Percentiles rank a stretch among this genome's conserved stretches.
Evolutionary conservation across 2,888 invertebrate genomes (phyloP).

Genomic region (Drosophila mimetica): DNA sequence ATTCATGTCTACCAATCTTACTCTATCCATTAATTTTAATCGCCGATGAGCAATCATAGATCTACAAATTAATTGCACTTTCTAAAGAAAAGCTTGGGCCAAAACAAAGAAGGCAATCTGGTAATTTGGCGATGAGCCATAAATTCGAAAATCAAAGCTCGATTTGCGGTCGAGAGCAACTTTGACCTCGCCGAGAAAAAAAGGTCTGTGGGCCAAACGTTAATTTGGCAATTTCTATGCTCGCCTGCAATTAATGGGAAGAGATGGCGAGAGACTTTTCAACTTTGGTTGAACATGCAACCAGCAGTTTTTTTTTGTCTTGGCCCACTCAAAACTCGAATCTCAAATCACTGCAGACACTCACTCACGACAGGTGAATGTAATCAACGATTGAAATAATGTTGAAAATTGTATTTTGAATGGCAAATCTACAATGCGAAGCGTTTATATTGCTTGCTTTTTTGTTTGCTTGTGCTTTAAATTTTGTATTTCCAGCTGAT

Average conservation of each 20-base stretch:
- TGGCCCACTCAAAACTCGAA: constrained; percentile 28
- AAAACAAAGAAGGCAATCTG: constrained; percentile 35
- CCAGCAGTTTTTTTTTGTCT: constrained; percentile 16
- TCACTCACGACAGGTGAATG: constrained; percentile 62
- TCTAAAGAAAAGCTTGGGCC: constrained; percentile 22
- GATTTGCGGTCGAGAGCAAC: constrained; percentile 37
- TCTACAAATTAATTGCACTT: constrained; percentile 38
- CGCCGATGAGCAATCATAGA: constrained; percentile 21
- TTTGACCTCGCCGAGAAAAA: constrained; percentile 37
- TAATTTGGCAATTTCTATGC: constrained; percentile 74
- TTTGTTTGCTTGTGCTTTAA: neutral
- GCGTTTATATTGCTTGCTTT: constrained; percentile 9
- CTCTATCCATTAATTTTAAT: constrained; percentile 4
- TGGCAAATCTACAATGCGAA: constrained; percentile 36
- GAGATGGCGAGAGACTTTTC: constrained; percentile 22
- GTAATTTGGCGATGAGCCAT: constrained; percentile 40
- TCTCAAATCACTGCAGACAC: constrained; percentile 32
- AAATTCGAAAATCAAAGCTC: constrained; percentile 39
- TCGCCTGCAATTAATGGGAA: constrained; percentile 62
- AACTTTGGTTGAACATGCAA: constrained; percentile 32
- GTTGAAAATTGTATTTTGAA: constrained; percentile 62
- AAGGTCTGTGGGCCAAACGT: constrained; percentile 51
- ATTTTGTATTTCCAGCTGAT: constrained; percentile 28
- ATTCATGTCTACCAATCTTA: neutral
- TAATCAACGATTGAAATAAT: constrained; percentile 69